Evolutionary conservation across 2,888 invertebrate genomes (phyloP).

Genomic region (Pycnomerus fuliginosus): DNA sequence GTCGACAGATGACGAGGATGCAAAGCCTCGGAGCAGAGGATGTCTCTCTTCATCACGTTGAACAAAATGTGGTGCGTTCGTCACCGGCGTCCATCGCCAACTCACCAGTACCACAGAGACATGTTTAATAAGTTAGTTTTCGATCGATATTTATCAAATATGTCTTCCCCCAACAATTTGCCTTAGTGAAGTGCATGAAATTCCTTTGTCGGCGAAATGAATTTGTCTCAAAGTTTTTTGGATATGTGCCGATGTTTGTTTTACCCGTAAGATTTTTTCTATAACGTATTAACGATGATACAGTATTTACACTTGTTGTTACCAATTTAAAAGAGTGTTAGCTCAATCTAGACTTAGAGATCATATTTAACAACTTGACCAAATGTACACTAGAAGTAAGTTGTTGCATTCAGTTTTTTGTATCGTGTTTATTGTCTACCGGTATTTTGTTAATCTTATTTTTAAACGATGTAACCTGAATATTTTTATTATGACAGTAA

Average conservation of each 20-base stretch:
- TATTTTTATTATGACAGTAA: too few relatives aligned
- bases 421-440: too few relatives aligned
- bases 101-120: constrained; percentile 42
- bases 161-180: constrained; percentile 40
- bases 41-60: constrained; percentile 61
- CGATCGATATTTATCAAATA: constrained; percentile 20
- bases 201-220: constrained; percentile 19
- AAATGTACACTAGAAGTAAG: too few relatives aligned
- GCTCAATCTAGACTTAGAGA: too few relatives aligned
- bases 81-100: constrained; percentile 43
- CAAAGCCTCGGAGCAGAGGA: constrained; percentile 64
- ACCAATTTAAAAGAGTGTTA: constrained; percentile 27
- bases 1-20: constrained; percentile 59
- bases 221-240: constrained; percentile 9
- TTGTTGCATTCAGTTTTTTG: too few relatives aligned
- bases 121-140: constrained; percentile 29
- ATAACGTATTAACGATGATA: constrained; percentile 30
- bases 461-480: too few relatives aligned
- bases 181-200: constrained; percentile 37
- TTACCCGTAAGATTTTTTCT: constrained; percentile 31
- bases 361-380: too few relatives aligned
- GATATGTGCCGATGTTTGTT: constrained; percentile 9
- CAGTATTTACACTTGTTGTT: constrained; percentile 35
- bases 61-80: constrained; percentile 46
- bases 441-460: too few relatives aligned